These are phyloP conservation scores for Chironomus tepperi DNA, from an alignment of 1,140 invertebrate species.

Conservation along the genomic window DNA sequence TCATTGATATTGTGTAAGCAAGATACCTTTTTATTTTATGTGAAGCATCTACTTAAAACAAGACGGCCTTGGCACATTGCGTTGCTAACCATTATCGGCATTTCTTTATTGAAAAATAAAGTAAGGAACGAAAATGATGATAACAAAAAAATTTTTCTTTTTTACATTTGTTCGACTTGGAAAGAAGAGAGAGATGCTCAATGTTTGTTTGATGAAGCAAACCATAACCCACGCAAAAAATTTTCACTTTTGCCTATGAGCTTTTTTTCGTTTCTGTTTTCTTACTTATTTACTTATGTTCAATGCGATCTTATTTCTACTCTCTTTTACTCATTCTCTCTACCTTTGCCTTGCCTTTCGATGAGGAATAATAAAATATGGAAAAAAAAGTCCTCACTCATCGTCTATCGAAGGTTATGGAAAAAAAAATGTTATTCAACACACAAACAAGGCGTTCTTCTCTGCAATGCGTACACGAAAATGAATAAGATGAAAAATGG, in stretches of 20 bases:
- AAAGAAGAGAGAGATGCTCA: neutral
- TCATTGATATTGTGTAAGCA: neutral
- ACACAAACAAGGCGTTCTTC: no score
- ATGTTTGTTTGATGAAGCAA: neutral
- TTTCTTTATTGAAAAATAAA: neutral
- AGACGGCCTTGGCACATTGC: neutral
- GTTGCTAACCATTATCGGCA: neutral
- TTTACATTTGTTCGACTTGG: neutral
- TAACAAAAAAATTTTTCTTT: neutral
- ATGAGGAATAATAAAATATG: no score
- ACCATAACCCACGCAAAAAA: constrained; percentile 6
- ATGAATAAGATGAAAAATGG: no score
- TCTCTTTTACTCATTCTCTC: no score
- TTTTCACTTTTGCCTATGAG: neutral
- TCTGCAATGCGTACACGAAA: no score
- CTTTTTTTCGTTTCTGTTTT: neutral
- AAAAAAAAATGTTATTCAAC: no score
- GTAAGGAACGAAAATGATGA: neutral
- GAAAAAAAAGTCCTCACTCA: no score
- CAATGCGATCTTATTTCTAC: no score
- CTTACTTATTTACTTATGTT: no score
- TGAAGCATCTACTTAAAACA: no score
- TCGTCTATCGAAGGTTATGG: no score
- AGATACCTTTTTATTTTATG: neutral
- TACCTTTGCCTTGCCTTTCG: no score